Base-by-base conservation (phyloP, 2,113 vertebrate genomes). In the Mustela nigripes region DNA sequence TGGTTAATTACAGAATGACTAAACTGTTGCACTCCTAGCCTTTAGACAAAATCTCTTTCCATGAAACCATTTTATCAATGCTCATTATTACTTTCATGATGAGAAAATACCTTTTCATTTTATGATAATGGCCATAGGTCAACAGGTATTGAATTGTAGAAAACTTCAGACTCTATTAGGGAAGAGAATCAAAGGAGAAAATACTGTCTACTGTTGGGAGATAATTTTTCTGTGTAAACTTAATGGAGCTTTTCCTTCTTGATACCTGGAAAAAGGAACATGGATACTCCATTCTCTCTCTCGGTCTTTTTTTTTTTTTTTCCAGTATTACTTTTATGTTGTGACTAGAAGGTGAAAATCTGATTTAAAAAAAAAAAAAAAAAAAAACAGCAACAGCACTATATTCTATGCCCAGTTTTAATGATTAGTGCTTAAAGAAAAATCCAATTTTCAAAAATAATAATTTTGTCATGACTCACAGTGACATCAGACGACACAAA, bases 41-140 rank as follows among this genome's bases (percentile, higher is more conserved):
- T 71, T 78, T 95, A 56, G 82, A 89, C 53, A 97, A 65, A 95
- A 82, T 94, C 33, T 69, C 3, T 71, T 73, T 92, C 76, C 11
- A 74, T 42, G 85, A 48, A 78, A 88, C 36, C 11, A 1, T 94
- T 96, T 79, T 91, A 91, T 93, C 65, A 62, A 1, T 24, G 7
- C 0, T 93, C 63, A 85, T 71, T 31, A 42, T 79, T 96, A 26
- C 0, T 33, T 16, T 94, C 5, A 18, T 50, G 28, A 58, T 0
- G n/a, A 11, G 24, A 89, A n/a, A 21, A 1, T 4, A 0, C 3
- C 33, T 93, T 91, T 83, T 92, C 33, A 11, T 82, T 94, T 85
- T 60, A 33, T 81, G 21, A 36, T 93, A 87, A 74, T 88, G 69
- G 24, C n/a, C 5, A 7, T 36, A 60, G 7, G 45, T 97, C 85